A percentile compares a stretch with the other conserved stretches of the same genome.
phyloP scores from a whole-genome alignment of 2,888 invertebrate species.

The Eupithecia tripunctaria region DNA sequence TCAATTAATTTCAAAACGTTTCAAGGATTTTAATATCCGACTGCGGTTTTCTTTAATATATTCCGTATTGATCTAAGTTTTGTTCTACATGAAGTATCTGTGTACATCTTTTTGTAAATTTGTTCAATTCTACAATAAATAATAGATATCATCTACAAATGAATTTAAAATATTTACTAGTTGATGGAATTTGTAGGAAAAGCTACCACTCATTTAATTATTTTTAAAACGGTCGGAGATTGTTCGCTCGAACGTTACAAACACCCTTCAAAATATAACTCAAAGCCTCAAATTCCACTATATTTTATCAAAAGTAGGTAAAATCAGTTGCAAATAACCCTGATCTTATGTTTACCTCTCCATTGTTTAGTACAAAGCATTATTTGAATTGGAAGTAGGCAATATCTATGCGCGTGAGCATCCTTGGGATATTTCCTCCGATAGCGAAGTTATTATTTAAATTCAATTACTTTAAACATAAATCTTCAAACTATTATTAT shows the following conservation, averaged over 20 bases:
- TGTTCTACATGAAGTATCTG: too few species aligned
- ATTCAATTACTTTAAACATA: conserved; percentile 2
- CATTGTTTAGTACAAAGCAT: conserved; percentile 54
- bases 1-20: background rate
- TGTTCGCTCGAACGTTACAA: background rate
- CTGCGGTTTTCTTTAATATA: background rate
- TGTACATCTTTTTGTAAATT: too few species aligned
- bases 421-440: conserved; percentile 38
- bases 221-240: background rate
- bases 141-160: too few species aligned
- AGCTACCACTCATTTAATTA: background rate
- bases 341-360: conserved; percentile 42
- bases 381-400: conserved; percentile 56
- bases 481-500: background rate
- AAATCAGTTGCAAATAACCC: conserved; percentile 38
- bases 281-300: background rate
- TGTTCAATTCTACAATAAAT: too few species aligned
- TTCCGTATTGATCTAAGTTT: too few species aligned
- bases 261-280: background rate
- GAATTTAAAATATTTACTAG: too few species aligned
- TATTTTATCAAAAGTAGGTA: conserved; percentile 25
- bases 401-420: conserved; percentile 55
- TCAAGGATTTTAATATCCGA: background rate
- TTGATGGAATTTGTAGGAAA: background rate
- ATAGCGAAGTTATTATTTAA: conserved; percentile 20